Conservation (phyloP, 2,797 vertebrate genomes). For the Cryptoblepharus egeriae region DNA sequence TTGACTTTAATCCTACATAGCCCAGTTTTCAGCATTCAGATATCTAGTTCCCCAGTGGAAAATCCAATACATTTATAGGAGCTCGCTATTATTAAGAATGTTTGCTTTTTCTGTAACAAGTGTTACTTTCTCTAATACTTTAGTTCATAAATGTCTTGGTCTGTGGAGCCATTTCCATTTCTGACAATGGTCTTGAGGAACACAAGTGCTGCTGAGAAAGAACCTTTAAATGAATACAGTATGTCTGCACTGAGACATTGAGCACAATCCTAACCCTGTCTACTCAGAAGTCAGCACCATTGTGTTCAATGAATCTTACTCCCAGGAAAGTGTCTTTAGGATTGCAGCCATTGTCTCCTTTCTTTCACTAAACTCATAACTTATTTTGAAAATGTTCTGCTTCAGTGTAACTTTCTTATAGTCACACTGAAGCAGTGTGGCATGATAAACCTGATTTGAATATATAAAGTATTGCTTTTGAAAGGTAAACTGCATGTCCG, state of each 20-base stretch:
- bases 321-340: no score
- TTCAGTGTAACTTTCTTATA: not conserved
- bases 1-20: not conserved
- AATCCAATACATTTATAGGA: not conserved
- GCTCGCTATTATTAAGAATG: not conserved
- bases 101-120: not conserved
- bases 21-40: not conserved
- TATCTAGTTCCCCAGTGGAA: no score
- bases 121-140: not conserved
- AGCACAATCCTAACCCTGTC: no score
- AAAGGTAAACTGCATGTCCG: not conserved
- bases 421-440: no score
- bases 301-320: no score
- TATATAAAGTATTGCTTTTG: not conserved
- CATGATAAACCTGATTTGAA: not conserved
- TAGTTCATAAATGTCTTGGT: no score
- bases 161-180: no score
- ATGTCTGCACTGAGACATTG: not conserved
- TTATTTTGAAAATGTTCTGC: not conserved
- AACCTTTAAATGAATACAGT: not conserved
- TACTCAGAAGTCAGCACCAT: no score
- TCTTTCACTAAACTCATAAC: not conserved
- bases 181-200: no score
- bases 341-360: not conserved
- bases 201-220: no score